Base-by-base conservation (phyloP, 2,113 vertebrate species). In the Phalacrocorax aristotelis region DNA sequence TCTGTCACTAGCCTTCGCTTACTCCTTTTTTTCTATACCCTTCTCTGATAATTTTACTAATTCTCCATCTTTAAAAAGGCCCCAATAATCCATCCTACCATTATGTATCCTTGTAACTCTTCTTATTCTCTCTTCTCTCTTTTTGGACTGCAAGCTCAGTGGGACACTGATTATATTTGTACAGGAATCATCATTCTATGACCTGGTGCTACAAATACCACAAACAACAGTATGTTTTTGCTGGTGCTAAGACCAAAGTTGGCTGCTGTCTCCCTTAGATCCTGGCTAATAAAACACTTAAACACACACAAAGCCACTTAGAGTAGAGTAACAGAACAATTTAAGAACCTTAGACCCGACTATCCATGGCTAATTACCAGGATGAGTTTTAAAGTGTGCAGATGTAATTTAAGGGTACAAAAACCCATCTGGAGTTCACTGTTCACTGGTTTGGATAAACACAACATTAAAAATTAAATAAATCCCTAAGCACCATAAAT, bases 401-500 rank as follows among this genome's bases (percentile, higher is more conserved):
- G 77, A 71, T 93, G 61, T 82, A 95, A 96, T 87, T 4, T 0
- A 34, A 89, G 80, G 92, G 65, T 68, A 79, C 51, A 57, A 91
- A 93, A 90, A 15, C 16, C 76, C 77, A 92, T 82, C 77, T 92
- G 77, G 86, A 95, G 26, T 82, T 87, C 86, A 46, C 62, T 96
- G 84, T 83, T 93, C 93, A 92, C 16, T 95, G 69, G 23, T 62
- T 89, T 78, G 51, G 75, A 89, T 95, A 95, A 97, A 84, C 4
- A 3, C 69, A 90, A 84, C 89, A 65, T 87, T 96, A 93, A 97
- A 94, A 84, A 84, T 75, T 49, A 90, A 91, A 91, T 64, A 96
- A 87, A 92, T 89, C 52, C 52, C 32, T 22, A 90, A 57, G 60
- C 34, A 76, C 30, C 8, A 25, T 75, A 68, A 94, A 87, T 95